Evolutionary conservation across 2,888 invertebrate genomes (phyloP).

Genomic region (Noctua comes): DNA sequence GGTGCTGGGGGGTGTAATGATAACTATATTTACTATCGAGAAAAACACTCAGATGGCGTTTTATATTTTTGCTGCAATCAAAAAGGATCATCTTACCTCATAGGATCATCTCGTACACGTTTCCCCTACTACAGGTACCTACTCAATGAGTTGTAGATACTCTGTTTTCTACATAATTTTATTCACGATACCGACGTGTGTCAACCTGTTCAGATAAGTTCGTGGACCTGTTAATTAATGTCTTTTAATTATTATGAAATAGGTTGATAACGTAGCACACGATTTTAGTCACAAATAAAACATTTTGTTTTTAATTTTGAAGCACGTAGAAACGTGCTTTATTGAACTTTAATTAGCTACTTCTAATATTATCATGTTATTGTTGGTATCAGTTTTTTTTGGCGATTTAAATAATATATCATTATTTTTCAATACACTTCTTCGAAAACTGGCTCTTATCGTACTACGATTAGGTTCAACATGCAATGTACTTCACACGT

Average conservation of each 20-base stretch:
- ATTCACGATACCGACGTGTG: conserved; percentile 11
- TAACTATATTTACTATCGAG: too few species aligned
- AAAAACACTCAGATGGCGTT: background rate
- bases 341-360: background rate
- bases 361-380: too few species aligned
- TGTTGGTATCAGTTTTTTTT: too few species aligned
- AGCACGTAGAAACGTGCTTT: background rate
- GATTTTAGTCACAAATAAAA: background rate
- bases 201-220: conserved; percentile 23
- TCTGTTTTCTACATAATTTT: conserved; percentile 14
- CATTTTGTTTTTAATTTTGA: background rate
- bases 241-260: conserved; percentile 12
- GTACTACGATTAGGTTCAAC: too few species aligned
- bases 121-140: background rate
- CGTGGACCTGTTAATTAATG: conserved; percentile 19
- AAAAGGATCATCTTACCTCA: background rate
- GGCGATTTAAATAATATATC: too few species aligned
- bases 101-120: background rate
- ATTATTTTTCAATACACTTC: too few species aligned
- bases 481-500: too few species aligned
- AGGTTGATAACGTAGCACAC: background rate
- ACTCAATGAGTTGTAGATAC: background rate
- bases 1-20: background rate
- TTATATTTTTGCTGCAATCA: background rate
- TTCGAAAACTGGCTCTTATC: too few species aligned